A percentile compares a stretch with the other conserved stretches of the same genome.
phyloP scores from a whole-genome alignment of 2,888 invertebrate genomes.

The Lingula anatina region DNA sequence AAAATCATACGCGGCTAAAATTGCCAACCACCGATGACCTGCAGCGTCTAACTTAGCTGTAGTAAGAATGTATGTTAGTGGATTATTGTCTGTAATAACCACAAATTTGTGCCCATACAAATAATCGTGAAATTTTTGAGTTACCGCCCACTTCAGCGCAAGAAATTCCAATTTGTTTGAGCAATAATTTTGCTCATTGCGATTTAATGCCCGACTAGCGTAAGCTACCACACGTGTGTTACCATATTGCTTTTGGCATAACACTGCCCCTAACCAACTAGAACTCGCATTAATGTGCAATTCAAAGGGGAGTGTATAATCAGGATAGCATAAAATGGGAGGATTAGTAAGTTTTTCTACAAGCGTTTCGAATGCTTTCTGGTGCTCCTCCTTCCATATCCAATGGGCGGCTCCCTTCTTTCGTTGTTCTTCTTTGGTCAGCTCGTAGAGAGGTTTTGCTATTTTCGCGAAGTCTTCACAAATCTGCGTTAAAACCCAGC shows the following conservation, averaged over 20 bases:
- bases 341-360: too few relatives aligned
- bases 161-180: too few relatives aligned
- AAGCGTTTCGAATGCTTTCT: too few relatives aligned
- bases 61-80: slow-evolving; percentile 9
- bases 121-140: slow-evolving; percentile 9
- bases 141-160: slow-evolving; percentile 7
- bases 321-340: slow-evolving; percentile 11
- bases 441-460: too few relatives aligned
- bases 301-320: slow-evolving; percentile 11
- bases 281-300: slow-evolving; percentile 11
- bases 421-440: too few relatives aligned
- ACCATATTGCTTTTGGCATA: slow-evolving; percentile 8
- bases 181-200: slow-evolving; percentile 2
- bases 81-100: slow-evolving; percentile 10
- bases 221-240: slow-evolving; percentile 1
- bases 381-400: too few relatives aligned
- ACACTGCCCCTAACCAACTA: slow-evolving; percentile 3
- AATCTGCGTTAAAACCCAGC: too few relatives aligned
- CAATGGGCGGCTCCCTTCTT: too few relatives aligned
- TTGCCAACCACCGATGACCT: slow-evolving; percentile 9
- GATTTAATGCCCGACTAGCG: slow-evolving; percentile 4
- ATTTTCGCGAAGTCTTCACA: too few relatives aligned
- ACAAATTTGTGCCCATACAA: slow-evolving; percentile 4
- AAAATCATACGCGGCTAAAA: slow-evolving; percentile 7
- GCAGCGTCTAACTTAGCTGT: slow-evolving; percentile 8